Conservation (phyloP, 2,113 vertebrate genomes). For the Stegastes partitus region DNA sequence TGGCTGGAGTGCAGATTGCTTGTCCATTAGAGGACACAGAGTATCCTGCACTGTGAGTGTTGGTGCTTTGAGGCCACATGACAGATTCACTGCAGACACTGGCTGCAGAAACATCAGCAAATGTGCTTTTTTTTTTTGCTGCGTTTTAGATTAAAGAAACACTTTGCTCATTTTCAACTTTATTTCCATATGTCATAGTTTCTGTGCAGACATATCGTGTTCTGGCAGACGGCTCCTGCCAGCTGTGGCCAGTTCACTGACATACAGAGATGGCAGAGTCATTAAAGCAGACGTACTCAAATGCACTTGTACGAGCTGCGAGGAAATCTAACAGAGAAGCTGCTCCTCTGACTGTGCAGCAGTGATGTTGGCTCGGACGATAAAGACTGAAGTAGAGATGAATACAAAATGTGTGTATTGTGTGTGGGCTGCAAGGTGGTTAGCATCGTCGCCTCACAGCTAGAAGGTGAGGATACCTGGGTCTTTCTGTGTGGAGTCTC, state of each 20-base stretch:
- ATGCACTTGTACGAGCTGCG: background rate
- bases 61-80: conserved; percentile 21
- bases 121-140: conserved; percentile 31
- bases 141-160: conserved; percentile 53
- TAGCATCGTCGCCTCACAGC: too few relatives aligned
- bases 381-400: too few relatives aligned
- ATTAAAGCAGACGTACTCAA: conserved; percentile 15
- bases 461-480: too few relatives aligned
- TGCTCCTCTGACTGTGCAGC: conserved; percentile 13
- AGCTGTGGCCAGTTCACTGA: conserved; percentile 41
- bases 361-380: background rate
- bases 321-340: conserved; percentile 14
- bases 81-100: conserved; percentile 30
- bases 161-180: conserved; percentile 51
- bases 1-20: conserved; percentile 40
- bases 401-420: too few relatives aligned
- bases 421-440: too few relatives aligned
- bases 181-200: conserved; percentile 52
- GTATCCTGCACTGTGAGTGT: background rate
- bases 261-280: conserved; percentile 24
- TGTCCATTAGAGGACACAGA: conserved; percentile 32
- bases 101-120: conserved; percentile 44
- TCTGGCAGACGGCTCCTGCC: conserved; percentile 5
- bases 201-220: conserved; percentile 34
- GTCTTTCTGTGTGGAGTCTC: too few relatives aligned